Base-by-base conservation (phyloP, 2,113 vertebrate species). In the Oreochromis spilurus region DNA sequence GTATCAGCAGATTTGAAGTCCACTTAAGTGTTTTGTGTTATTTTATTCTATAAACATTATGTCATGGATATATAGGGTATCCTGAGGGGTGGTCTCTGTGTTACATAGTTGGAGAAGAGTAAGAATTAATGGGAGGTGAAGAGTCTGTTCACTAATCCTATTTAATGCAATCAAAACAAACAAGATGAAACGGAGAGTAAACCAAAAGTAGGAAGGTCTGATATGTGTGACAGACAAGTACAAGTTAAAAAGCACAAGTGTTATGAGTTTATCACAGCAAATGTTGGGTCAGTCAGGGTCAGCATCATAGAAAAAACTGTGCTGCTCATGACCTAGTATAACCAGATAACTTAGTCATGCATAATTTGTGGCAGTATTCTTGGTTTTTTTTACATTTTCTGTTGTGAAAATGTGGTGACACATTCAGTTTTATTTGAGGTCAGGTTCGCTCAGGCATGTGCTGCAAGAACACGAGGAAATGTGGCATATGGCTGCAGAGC, bases 31-130 rank as follows among this genome's bases (percentile, higher is more conserved):
- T 70, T 93, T 93, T 95, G 92, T 95, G 91, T 95, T 96, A 95
- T 96, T 92, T 95, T 93, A 97, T 94, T 95, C 95, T 65, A 36
- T 38, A 65, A 97, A 97, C 94, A 94, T 57, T 81, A 54, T 91
- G 80, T 87, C 50, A 29, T 72, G 60, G 90, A 95, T 95, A 96
- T 96, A 94, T 89, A 84, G 80, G 86, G 17, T 48, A 88, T 92
- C 85, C 67, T 87, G 88, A 96, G 94, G 96, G 95, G 94, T 91
- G 90, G 93, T 94, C 92, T 93, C 86, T 93, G 58, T 81, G 50
- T 72, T 45, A 62, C 21, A 72, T 52, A 93, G 89, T 80, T 16
- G 40, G 84, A 83, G 83, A 48, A 91, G 40, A 88, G 85, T 79
- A 79, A 91, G 84, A 91, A 91, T 91, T 88, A 81, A 80, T 89